Base-by-base conservation (phyloP, 2,797 vertebrate genomes). In the Catharus ustulatus region DNA sequence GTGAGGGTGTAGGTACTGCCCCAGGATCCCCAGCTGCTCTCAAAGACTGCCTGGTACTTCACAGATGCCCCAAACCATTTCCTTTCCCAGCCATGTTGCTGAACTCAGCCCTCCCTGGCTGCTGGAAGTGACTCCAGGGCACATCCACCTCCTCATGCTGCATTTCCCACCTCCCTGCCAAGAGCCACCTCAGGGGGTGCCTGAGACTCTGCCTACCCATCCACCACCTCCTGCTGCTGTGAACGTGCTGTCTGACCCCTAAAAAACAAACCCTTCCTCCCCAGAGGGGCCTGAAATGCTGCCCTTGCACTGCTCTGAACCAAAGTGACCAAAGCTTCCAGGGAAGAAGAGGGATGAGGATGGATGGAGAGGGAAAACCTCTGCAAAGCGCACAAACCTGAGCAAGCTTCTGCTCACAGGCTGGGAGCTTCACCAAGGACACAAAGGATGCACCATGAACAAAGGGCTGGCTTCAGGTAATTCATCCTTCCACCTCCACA, bases 91-190 rank as follows among this genome's bases (percentile, higher is more conserved):
- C 42, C 7, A 0, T 0, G 2, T 2, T 46, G 30, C 52, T 54
- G 29, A 15, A 66, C 13, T 36, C 24, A 10, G 52, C 11, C 24
- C 43, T 76, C 36, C 43, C 3, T 9, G n/a, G 43, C 9, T 0
- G 21, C 13, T 3, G 3, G 8, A 42, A 45, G 43, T 3, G 17
- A 22, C 45, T 16, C n/a, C 29, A n/a, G 52, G 29, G 49, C n/a
- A 68, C 38, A 23, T 10, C 10, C 21, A 30, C 6, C 48, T 62
- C 38, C 68, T 26, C 18, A 1, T 0, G 4, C 29, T 1, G 0
- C 38, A 32, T 23, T 49, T 42, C 21, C 11, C 22, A 7, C 8
- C 36, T 84, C 69, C 49, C 46, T 10, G 66, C 34, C 61, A 77
- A 40, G 55, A 3, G 48, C 13, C 59, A 58, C 43, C 1, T 2